Evolutionary conservation across 2,888 invertebrate genomes (phyloP).

Genomic region (Tineola bisselliella): DNA sequence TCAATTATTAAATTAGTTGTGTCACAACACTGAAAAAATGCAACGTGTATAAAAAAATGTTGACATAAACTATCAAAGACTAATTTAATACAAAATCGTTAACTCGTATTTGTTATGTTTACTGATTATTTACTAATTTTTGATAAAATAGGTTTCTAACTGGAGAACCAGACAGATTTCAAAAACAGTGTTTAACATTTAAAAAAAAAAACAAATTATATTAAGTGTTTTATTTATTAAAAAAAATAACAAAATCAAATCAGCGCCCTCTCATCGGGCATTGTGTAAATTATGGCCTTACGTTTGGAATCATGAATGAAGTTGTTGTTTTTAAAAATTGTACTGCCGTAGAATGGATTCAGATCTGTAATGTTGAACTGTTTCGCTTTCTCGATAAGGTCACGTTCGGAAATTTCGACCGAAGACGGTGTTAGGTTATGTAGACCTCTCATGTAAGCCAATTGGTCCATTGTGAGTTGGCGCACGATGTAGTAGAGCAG

Average conservation of each 20-base stretch:
- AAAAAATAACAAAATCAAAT: background rate
- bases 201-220: too few relatives aligned
- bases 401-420: conserved; percentile 84
- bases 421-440: conserved; percentile 73
- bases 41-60: too few relatives aligned
- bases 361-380: conserved; percentile 91
- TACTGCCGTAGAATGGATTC: conserved; percentile 90
- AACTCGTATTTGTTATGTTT: too few relatives aligned
- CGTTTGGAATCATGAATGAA: conserved; percentile 86
- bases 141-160: too few relatives aligned
- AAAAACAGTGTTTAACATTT: too few relatives aligned
- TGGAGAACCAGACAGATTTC: too few relatives aligned
- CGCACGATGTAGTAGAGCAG: conserved; percentile 93
- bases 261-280: conserved; percentile 63
- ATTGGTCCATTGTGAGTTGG: conserved; percentile 90
- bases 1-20: too few relatives aligned
- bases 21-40: too few relatives aligned
- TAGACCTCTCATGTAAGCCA: conserved; percentile 80
- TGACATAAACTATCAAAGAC: too few relatives aligned
- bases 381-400: conserved; percentile 76
- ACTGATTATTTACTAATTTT: too few relatives aligned
- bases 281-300: conserved; percentile 85
- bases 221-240: too few relatives aligned
- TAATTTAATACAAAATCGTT: too few relatives aligned
- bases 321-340: conserved; percentile 87